phyloP scores from a whole-genome alignment of 2,888 invertebrate species.

The Bugulina stolonifera region DNA sequence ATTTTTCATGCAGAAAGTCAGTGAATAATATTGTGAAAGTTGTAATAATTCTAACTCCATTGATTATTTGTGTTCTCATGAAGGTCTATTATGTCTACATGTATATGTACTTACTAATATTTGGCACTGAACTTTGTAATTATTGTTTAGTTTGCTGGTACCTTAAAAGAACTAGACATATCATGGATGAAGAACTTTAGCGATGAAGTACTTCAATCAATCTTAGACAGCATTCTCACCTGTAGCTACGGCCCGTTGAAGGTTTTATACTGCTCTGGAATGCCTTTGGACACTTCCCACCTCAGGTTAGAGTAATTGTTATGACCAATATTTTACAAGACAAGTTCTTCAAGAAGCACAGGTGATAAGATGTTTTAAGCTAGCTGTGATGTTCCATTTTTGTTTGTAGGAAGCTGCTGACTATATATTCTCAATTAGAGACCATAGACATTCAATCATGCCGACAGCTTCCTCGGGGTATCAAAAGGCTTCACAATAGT shows the following conservation, averaged over 20 bases:
- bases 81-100: no score
- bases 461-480: neutral
- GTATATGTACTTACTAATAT: no score
- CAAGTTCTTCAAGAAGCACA: no score
- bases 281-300: neutral
- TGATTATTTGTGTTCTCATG: no score
- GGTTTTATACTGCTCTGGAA: neutral
- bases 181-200: neutral
- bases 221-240: neutral
- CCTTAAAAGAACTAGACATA: slow-evolving; percentile 16
- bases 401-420: neutral
- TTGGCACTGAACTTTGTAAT: no score
- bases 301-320: neutral
- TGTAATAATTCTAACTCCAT: no score
- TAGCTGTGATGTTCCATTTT: no score
- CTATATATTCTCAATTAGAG: neutral
- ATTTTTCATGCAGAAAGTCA: no score
- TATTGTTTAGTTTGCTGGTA: neutral
- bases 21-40: no score
- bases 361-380: no score
- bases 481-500: neutral
- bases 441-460: slow-evolving; percentile 1
- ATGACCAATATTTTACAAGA: no score
- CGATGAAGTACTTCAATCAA: neutral
- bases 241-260: neutral